A percentile compares a stretch with the other conserved stretches of the same genome.
Conservation (phyloP, 1,140 invertebrate genomes). For the Leptinotarsa lineolata region DNA sequence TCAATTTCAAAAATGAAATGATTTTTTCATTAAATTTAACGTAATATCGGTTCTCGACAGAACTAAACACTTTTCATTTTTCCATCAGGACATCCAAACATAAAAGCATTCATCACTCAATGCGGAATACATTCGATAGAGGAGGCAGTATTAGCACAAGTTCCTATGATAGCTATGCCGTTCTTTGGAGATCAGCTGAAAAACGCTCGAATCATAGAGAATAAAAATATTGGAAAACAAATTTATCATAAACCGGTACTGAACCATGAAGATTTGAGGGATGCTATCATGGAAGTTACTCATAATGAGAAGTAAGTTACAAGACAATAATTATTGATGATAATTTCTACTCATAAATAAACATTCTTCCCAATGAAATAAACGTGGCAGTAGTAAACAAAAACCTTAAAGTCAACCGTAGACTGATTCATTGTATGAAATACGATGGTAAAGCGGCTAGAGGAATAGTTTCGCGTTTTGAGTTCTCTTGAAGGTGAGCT, state of each 20-base stretch:
- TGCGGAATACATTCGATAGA: constrained; percentile 60
- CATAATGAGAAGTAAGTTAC: constrained; percentile 28
- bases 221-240: constrained; percentile 38
- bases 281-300: constrained; percentile 34
- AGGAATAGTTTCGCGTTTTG: too few species aligned
- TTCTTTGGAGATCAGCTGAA: constrained; percentile 53
- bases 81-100: constrained; percentile 53
- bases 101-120: constrained; percentile 59
- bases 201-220: constrained; percentile 41
- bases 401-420: too few species aligned
- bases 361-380: too few species aligned
- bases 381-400: too few species aligned
- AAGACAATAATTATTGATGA: too few species aligned
- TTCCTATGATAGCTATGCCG: constrained; percentile 60
- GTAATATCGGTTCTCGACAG: too few species aligned
- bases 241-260: constrained; percentile 19
- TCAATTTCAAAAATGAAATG: too few species aligned
- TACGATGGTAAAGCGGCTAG: too few species aligned
- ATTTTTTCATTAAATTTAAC: too few species aligned
- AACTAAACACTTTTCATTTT: not conserved
- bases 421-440: too few species aligned
- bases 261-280: constrained; percentile 24
- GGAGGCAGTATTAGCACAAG: constrained; percentile 58
- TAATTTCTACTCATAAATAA: too few species aligned
- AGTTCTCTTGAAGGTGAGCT: too few species aligned